A percentile compares a stretch with the other conserved stretches of the same genome.
Evolutionary conservation across 2,797 vertebrate genomes (phyloP).

Genomic region (Peromyscus eremicus): DNA sequence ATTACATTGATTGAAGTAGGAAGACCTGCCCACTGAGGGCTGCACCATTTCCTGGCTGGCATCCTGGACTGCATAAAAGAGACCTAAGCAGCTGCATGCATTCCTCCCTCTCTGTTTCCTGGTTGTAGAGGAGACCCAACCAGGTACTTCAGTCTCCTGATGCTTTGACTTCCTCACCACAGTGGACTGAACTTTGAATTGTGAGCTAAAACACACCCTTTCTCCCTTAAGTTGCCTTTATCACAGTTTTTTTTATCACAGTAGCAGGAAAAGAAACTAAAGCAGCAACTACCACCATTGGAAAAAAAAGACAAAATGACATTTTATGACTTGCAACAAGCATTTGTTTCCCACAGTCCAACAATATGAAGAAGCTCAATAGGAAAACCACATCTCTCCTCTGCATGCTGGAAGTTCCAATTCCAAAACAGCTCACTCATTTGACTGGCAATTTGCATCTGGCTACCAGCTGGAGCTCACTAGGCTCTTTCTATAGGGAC

Average conservation of each 20-base stretch:
- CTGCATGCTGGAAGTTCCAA: not conserved
- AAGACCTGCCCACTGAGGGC: not conserved
- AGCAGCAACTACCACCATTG: not conserved
- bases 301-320: conserved; percentile 16
- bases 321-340: conserved; percentile 22
- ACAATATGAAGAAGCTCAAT: conserved; percentile 25
- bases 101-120: not conserved
- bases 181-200: not conserved
- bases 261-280: not conserved
- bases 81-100: not conserved
- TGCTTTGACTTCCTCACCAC: not conserved
- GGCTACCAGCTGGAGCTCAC: not conserved
- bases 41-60: not conserved
- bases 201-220: not conserved
- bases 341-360: conserved; percentile 24
- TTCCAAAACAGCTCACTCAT: not conserved
- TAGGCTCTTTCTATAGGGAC: not conserved
- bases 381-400: conserved; percentile 13
- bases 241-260: not conserved
- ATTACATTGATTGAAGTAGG: not conserved
- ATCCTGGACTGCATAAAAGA: not conserved
- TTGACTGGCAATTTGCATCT: conserved; percentile 15
- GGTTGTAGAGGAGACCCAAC: not conserved
- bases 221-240: not conserved
- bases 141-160: not conserved